phyloP scores from a whole-genome alignment of 1,140 invertebrate genomes.

The Drosophila ironensis region DNA sequence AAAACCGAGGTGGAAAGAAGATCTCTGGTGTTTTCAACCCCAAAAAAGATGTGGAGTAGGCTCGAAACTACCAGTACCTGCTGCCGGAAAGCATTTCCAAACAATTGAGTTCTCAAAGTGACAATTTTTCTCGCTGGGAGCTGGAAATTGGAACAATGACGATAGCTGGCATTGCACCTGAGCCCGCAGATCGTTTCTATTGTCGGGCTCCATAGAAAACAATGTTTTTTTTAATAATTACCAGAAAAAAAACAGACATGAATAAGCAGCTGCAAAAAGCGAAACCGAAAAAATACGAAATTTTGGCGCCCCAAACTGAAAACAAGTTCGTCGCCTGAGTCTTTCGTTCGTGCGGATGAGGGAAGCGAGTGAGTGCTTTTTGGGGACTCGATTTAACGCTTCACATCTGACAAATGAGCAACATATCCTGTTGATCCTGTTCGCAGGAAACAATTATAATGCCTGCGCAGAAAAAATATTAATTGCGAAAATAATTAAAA shows the following conservation, averaged over 20 bases:
- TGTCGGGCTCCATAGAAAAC: conserved; percentile 45
- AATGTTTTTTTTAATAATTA: conserved; percentile 65
- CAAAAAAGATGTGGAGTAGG: conserved; percentile 30
- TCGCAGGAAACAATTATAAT: conserved; percentile 62
- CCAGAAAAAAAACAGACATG: conserved; percentile 14
- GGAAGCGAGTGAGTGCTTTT: conserved; percentile 49
- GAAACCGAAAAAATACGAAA: conserved; percentile 27
- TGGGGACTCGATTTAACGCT: conserved; percentile 45
- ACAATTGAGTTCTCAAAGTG: conserved; percentile 74
- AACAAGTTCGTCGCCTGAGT: conserved; percentile 73
- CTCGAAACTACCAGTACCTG: conserved; percentile 53
- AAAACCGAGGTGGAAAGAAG: conserved; percentile 62
- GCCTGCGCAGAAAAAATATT: conserved; percentile 40
- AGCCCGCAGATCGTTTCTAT: conserved; percentile 52
- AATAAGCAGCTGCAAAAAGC: conserved; percentile 63
- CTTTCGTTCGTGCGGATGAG: conserved; percentile 56
- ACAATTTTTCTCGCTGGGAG: conserved; percentile 48
- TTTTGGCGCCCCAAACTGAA: conserved; percentile 49
- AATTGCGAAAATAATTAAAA: conserved; percentile 79
- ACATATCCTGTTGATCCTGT: conserved; percentile 79
- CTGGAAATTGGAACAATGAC: conserved; percentile 60
- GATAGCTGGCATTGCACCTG: conserved; percentile 48
- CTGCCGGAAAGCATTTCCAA: conserved; percentile 52
- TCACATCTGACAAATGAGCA: conserved; percentile 72
- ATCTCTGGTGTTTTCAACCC: conserved; percentile 64